Conservation (phyloP, 1,140 invertebrate species). For the Heliconius congener region DNA sequence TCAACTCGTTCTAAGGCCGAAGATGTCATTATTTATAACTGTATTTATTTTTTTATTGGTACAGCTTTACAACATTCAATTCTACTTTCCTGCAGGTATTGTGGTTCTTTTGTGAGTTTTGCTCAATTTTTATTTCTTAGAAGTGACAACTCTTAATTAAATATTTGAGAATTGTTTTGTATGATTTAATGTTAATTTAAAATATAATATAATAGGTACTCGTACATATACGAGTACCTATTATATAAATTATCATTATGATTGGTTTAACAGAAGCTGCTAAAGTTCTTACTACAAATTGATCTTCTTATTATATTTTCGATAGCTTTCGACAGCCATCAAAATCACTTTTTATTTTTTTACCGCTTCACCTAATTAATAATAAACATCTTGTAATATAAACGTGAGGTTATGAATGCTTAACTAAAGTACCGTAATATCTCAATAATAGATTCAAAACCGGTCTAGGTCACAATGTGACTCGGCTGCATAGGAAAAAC, state of each 20-base stretch:
- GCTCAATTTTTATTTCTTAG: not conserved
- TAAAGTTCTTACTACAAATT: not conserved
- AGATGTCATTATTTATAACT: slow-evolving; percentile 1
- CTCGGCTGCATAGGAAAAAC: slow-evolving; percentile 18
- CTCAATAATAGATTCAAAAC: slow-evolving; percentile 17
- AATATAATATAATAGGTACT: not conserved
- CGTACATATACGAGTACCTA: not conserved
- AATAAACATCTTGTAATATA: slow-evolving; percentile 23
- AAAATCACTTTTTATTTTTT: slow-evolving; percentile 31
- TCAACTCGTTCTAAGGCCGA: not conserved
- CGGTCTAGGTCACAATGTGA: slow-evolving; percentile 20
- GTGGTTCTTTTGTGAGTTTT: not conserved
- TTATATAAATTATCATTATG: not conserved
- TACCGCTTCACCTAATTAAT: slow-evolving; percentile 34
- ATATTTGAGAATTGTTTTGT: not conserved
- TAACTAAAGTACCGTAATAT: slow-evolving; percentile 19
- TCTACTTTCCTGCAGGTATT: not conserved
- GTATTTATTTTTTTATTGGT: not conserved
- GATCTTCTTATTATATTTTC: slow-evolving; percentile 11
- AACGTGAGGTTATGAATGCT: slow-evolving; percentile 29
- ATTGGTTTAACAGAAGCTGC: not conserved
- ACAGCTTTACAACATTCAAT: too few species aligned
- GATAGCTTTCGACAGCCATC: slow-evolving; percentile 31
- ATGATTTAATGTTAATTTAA: not conserved
- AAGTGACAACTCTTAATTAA: not conserved